A percentile compares a stretch with the other conserved stretches of the same genome.
phyloP scores from a whole-genome alignment of 1,140 invertebrate genomes.

The Temnothorax nylanderi region DNA sequence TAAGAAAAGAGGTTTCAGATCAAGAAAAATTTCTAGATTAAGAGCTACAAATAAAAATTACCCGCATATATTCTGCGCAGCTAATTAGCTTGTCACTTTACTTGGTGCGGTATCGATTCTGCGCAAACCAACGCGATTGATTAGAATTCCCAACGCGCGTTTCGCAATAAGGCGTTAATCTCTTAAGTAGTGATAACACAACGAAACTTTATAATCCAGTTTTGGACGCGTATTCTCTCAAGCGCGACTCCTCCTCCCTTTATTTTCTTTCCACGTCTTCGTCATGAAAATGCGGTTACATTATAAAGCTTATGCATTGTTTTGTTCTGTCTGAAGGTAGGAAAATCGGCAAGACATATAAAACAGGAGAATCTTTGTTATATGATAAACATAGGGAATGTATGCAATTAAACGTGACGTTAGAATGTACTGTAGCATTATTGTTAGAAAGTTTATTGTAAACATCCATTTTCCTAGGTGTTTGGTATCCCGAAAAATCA shows the following conservation, averaged over 20 bases:
- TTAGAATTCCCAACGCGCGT: conserved; percentile 58
- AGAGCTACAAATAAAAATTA: not conserved
- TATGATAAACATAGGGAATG: not conserved
- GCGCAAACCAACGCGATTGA: conserved; percentile 35
- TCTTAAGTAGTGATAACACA: conserved; percentile 71
- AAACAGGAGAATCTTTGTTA: not conserved
- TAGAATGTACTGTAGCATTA: not conserved
- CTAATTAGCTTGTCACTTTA: conserved; percentile 8
- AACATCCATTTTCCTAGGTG: not conserved
- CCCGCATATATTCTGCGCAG: not conserved
- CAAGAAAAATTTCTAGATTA: not conserved
- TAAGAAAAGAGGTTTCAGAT: not conserved
- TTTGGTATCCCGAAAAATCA: conserved; percentile 14
- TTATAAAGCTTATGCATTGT: conserved; percentile 29
- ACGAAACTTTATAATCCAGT: conserved; percentile 73
- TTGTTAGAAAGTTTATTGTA: not conserved
- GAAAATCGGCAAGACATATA: conserved; percentile 29
- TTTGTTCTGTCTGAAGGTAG: not conserved
- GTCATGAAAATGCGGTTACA: not conserved
- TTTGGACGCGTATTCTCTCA: conserved; percentile 57
- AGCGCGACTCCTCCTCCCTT: not conserved
- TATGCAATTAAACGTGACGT: not conserved
- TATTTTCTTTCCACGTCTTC: not conserved
- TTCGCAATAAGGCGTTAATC: conserved; percentile 68
- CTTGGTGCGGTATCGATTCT: conserved; percentile 34